Evolutionary conservation across 2,888 invertebrate genomes (phyloP).

Genomic region (Nineta flava): DNA sequence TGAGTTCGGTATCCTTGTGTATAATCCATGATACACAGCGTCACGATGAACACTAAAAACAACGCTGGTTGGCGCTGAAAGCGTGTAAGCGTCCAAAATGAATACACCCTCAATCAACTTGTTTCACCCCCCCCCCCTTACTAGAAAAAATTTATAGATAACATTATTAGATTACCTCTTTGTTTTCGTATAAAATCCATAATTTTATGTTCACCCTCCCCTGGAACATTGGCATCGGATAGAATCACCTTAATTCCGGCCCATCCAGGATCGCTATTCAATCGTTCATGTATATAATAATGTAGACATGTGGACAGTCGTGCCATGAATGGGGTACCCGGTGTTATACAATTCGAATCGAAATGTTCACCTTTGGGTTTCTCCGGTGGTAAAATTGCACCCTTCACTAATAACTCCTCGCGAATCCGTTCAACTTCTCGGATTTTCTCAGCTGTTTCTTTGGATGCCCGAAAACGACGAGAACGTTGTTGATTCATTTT

Average conservation of each 20-base stretch:
- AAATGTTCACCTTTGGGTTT: conserved; percentile 89
- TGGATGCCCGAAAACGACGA: conserved; percentile 88
- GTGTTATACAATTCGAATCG: conserved; percentile 98
- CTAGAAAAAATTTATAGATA: background rate
- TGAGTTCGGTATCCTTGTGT: too few species aligned
- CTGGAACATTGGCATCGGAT: conserved; percentile 98
- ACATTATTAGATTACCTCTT: conserved; percentile 48
- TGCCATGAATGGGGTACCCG: conserved; percentile 98
- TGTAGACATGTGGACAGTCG: conserved; percentile 68
- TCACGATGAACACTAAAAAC: too few species aligned
- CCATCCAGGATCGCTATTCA: conserved; percentile 94
- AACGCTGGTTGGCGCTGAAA: too few species aligned
- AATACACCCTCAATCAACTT: too few species aligned
- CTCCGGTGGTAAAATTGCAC: conserved; percentile 64
- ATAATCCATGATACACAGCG: too few species aligned
- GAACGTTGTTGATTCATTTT: conserved; percentile 99
- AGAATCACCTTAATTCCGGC: conserved; percentile 82
- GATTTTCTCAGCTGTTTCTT: conserved; percentile 81
- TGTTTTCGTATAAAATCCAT: conserved; percentile 98
- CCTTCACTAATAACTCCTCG: conserved; percentile 53
- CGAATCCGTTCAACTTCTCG: conserved; percentile 69
- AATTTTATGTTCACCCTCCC: conserved; percentile 98
- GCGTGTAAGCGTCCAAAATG: too few species aligned
- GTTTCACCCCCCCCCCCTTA: background rate
- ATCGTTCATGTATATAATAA: conserved; percentile 74